phyloP scores from a whole-genome alignment of 2,113 vertebrate genomes.

The Eulemur macaco region DNA sequence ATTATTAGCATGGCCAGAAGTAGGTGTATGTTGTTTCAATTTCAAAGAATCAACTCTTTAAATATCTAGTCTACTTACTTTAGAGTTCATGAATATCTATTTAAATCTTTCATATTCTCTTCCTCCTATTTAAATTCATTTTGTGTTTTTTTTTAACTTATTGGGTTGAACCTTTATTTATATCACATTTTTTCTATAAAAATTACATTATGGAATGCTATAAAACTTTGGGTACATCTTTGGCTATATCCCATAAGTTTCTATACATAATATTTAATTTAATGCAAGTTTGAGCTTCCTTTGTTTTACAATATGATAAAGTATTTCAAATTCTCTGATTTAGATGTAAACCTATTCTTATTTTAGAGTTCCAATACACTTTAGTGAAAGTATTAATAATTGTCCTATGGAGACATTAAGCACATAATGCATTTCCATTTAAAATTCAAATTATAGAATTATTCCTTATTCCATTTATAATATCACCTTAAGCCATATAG shows the following conservation, averaged over 20 bases:
- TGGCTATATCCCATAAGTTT: background rate
- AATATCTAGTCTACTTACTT: background rate
- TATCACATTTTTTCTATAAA: background rate
- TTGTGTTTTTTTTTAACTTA: background rate
- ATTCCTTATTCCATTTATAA: background rate
- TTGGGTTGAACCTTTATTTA: background rate
- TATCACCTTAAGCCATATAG: background rate
- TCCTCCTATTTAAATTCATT: background rate
- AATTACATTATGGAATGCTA: background rate
- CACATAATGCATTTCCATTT: background rate
- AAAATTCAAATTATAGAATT: background rate
- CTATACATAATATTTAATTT: background rate
- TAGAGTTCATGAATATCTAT: background rate
- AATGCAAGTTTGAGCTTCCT: background rate
- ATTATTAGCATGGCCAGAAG: background rate
- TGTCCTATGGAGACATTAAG: background rate
- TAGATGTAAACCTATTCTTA: background rate
- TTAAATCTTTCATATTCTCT: background rate
- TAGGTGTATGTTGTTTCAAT: background rate
- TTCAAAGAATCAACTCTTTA: background rate
- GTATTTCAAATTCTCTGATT: background rate
- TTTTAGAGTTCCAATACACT: background rate
- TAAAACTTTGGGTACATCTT: background rate
- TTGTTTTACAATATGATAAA: background rate
- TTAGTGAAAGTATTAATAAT: background rate